These are phyloP conservation scores for Scomberomorus guttatus DNA, from an alignment of 2,797 vertebrate species.

Conservation along the genomic window DNA sequence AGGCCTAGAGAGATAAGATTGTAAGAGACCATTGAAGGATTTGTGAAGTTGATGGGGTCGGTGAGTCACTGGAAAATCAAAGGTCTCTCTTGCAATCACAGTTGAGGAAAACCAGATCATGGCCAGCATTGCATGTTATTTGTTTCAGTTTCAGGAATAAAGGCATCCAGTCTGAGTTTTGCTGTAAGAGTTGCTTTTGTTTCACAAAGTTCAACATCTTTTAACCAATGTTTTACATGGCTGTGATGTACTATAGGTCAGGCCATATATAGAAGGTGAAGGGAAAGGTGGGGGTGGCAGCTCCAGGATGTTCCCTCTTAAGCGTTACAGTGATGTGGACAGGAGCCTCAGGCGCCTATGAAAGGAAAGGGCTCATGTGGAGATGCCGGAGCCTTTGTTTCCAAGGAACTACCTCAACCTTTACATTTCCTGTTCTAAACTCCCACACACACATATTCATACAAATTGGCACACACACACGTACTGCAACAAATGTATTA, in stretches of 20 bases:
- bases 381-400: constrained; percentile 80
- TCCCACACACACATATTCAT: constrained; percentile 65
- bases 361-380: constrained; percentile 77
- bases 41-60: constrained; percentile 30
- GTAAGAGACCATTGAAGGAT: constrained; percentile 44
- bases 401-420: constrained; percentile 78
- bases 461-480: constrained; percentile 68
- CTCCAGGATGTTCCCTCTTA: constrained; percentile 80
- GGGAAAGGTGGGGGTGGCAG: constrained; percentile 63
- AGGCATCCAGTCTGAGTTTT: constrained; percentile 5
- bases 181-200: constrained; percentile 1
- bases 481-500: constrained; percentile 47
- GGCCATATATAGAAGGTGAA: constrained; percentile 52
- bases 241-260: constrained; percentile 34
- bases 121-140: constrained; percentile 22
- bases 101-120: constrained; percentile 53
- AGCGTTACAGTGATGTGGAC: constrained; percentile 72
- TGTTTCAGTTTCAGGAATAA: constrained; percentile 18
- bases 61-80: constrained; percentile 29
- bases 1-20: constrained; percentile 51
- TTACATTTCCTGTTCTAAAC: constrained; percentile 79
- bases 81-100: constrained; percentile 33
- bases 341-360: constrained; percentile 68
- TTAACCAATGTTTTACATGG: constrained; percentile 1
- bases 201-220: background rate